Base-by-base conservation (phyloP, 2,888 invertebrate genomes). In the Biston stratarius region DNA sequence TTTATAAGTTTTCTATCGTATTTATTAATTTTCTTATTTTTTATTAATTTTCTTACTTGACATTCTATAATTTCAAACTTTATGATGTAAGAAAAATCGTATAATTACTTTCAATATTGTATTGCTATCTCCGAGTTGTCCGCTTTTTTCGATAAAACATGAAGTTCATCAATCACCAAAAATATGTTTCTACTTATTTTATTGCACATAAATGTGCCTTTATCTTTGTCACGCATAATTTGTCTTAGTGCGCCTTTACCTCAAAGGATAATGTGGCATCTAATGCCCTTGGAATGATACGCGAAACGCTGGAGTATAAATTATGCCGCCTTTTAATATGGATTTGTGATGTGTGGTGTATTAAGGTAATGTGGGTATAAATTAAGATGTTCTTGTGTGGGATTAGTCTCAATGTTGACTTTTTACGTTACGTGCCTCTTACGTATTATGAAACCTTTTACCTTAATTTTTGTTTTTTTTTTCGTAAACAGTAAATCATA, bases 191-290 rank as follows among this genome's bases (percentile, higher is more conserved):
- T n/a, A n/a, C n/a, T n/a, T n/a, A n/a, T n/a, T n/a, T n/a, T n/a
- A n/a, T n/a, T n/a, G n/a, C n/a, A n/a, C n/a, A n/a, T n/a, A n/a
- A n/a, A n/a, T n/a, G n/a, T n/a, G n/a, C n/a, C n/a, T n/a, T n/a
- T n/a, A n/a, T n/a, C n/a, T n/a, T n/a, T n/a, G n/a, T n/a, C n/a
- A n/a, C n/a, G n/a, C n/a, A 8, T 53, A 15, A 33, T 42, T 7
- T n/a, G 36, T 59, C 42, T 10, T 51, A 49, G 11, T 49, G 59
- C 38, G 59, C 11, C 14, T 42, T 8, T 0, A 42, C 42, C 59
- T 36, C 42, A 55, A 74, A 63, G 66, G 66, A 67, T 61, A 67
- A 67, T 65, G 65, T 51, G 61, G 56, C 70, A 45, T 74, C 77
- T 75, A 65, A 65, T 58, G 61, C 66, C 61, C 57, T 67, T 67